Conservation (phyloP, 2,888 invertebrate genomes). For the Hirtodrosophila confusa region DNA sequence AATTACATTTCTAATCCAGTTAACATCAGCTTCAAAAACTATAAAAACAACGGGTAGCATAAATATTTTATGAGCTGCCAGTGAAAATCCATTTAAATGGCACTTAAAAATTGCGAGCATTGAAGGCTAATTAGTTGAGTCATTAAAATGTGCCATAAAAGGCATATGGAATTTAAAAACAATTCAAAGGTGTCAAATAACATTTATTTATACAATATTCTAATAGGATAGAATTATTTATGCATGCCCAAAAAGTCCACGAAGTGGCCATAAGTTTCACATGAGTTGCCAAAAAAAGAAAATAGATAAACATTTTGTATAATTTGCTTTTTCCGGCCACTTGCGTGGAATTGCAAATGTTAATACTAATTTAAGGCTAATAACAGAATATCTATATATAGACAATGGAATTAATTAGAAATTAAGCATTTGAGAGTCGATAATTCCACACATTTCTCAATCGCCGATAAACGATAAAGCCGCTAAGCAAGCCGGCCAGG, state of each 20-base stretch:
- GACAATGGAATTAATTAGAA: constrained; percentile 20
- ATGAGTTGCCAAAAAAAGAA: constrained; percentile 21
- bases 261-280: constrained; percentile 26
- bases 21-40: not conserved
- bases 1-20: constrained; percentile 12
- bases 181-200: constrained; percentile 15
- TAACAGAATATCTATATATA: constrained; percentile 5
- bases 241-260: constrained; percentile 25
- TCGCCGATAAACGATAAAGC: constrained; percentile 59
- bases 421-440: constrained; percentile 17
- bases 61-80: constrained; percentile 31
- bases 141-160: constrained; percentile 2
- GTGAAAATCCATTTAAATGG: constrained; percentile 1
- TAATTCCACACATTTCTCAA: constrained; percentile 3
- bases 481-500: constrained; percentile 86
- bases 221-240: constrained; percentile 9
- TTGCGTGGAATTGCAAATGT: constrained; percentile 27
- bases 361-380: constrained; percentile 30
- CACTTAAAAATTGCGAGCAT: not conserved
- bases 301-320: not conserved
- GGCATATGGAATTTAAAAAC: not conserved
- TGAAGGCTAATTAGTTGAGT: constrained; percentile 12
- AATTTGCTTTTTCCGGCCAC: constrained; percentile 19
- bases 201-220: constrained; percentile 21
- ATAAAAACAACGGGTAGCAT: constrained; percentile 2